Evolutionary conservation across 2,888 invertebrate genomes (phyloP).

Genomic region (Aelia acuminata): DNA sequence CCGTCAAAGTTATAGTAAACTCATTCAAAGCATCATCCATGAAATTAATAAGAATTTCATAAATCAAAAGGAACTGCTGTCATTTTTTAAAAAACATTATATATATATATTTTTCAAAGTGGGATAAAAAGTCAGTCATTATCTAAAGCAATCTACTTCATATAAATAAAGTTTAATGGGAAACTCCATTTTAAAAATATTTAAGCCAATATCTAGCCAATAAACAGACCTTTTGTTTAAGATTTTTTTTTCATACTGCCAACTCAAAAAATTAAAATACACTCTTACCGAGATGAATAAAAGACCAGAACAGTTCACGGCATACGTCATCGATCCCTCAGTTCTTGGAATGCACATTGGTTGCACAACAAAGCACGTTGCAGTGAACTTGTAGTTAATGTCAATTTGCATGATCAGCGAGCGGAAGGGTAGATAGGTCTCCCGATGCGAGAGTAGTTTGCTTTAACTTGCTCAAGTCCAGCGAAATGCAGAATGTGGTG

Average conservation of each 20-base stretch:
- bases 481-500: not conserved
- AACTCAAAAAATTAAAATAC: not conserved
- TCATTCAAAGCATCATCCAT: too few species aligned
- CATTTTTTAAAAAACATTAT: too few species aligned
- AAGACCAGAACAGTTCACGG: not conserved
- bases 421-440: not conserved
- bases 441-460: not conserved
- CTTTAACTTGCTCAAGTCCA: not conserved
- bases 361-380: not conserved
- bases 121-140: too few species aligned
- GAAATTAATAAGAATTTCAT: too few species aligned
- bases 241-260: not conserved
- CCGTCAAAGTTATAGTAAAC: too few species aligned
- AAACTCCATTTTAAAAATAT: too few species aligned
- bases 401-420: not conserved
- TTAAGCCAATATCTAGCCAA: too few species aligned
- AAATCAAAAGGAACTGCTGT: too few species aligned
- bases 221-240: too few species aligned
- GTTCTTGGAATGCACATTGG: not conserved
- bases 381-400: not conserved
- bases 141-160: too few species aligned
- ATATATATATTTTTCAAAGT: too few species aligned
- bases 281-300: not conserved
- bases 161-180: too few species aligned
- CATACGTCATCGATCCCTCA: not conserved